Evolutionary conservation across 2,888 invertebrate genomes (phyloP).

Genomic region (Sarcophaga rosellei): DNA sequence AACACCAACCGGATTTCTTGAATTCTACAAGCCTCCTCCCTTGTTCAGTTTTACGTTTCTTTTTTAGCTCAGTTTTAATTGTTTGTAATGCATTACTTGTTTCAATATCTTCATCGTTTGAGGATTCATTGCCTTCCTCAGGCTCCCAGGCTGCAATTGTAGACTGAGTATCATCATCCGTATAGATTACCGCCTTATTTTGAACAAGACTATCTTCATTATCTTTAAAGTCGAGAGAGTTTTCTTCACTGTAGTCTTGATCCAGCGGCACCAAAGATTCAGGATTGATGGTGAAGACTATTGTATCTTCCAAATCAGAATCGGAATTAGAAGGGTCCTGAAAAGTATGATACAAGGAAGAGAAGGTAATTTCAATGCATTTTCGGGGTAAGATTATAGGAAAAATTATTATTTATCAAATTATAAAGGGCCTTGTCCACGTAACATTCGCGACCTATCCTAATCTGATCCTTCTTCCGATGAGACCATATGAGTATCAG

Average conservation of each 20-base stretch:
- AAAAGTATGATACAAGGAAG: not conserved
- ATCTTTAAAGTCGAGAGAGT: not conserved
- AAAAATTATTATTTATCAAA: too few relatives aligned
- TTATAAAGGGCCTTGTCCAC: too few relatives aligned
- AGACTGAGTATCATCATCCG: constrained; percentile 26
- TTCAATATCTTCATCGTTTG: not conserved
- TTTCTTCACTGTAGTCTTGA: constrained; percentile 34
- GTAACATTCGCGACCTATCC: too few relatives aligned
- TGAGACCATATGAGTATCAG: too few relatives aligned
- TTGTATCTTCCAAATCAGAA: constrained; percentile 72
- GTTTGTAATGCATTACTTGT: not conserved
- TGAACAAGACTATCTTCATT: constrained; percentile 1
- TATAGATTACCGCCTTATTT: not conserved
- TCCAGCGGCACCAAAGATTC: constrained; percentile 70
- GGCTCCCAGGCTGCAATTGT: not conserved
- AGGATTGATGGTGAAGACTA: constrained; percentile 72
- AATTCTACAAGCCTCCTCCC: not conserved
- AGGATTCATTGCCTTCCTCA: not conserved
- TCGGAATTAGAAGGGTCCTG: constrained; percentile 68
- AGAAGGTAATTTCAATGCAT: too few relatives aligned
- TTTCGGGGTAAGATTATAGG: too few relatives aligned
- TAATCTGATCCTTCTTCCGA: too few relatives aligned
- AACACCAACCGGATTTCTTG: constrained; percentile 64
- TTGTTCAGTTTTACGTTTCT: not conserved
- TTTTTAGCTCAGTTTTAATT: not conserved